These are phyloP conservation scores for Clinocottus analis DNA, from an alignment of 2,113 vertebrate genomes.

Conservation along the genomic window DNA sequence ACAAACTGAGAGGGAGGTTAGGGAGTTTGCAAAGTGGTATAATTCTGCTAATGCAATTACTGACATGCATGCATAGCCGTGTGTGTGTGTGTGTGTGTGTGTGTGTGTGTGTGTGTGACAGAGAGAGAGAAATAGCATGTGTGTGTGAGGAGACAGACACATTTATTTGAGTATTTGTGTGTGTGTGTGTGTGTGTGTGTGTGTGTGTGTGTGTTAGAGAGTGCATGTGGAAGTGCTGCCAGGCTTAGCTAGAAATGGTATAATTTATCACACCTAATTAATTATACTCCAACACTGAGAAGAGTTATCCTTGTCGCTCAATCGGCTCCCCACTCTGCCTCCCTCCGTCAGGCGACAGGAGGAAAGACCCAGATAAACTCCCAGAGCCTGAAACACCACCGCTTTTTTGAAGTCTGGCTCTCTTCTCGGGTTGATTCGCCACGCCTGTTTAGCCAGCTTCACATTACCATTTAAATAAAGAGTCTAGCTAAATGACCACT, in stretches of 20 bases:
- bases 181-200: neutral
- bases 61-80: neutral
- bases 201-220: constrained; percentile 21
- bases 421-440: constrained; percentile 66
- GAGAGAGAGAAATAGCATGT: no score
- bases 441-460: constrained; percentile 70
- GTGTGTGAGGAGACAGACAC: neutral
- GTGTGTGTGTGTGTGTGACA: neutral
- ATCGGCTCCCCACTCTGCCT: constrained; percentile 63
- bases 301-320: constrained; percentile 81
- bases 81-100: rapidly evolving
- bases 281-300: constrained; percentile 84
- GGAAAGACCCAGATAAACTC: constrained; percentile 72
- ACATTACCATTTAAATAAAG: constrained; percentile 83
- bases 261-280: constrained; percentile 89
- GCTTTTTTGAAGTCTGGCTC: constrained; percentile 69
- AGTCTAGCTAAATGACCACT: constrained; percentile 77
- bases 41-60: neutral
- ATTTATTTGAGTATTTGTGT: constrained; percentile 1
- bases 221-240: constrained; percentile 23
- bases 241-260: constrained; percentile 80
- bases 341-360: constrained; percentile 52
- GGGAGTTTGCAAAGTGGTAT: constrained; percentile 1
- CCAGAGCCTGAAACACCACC: constrained; percentile 38
- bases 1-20: neutral